Conservation (phyloP, 2,888 invertebrate genomes). For the Eustalomyia histrio region DNA sequence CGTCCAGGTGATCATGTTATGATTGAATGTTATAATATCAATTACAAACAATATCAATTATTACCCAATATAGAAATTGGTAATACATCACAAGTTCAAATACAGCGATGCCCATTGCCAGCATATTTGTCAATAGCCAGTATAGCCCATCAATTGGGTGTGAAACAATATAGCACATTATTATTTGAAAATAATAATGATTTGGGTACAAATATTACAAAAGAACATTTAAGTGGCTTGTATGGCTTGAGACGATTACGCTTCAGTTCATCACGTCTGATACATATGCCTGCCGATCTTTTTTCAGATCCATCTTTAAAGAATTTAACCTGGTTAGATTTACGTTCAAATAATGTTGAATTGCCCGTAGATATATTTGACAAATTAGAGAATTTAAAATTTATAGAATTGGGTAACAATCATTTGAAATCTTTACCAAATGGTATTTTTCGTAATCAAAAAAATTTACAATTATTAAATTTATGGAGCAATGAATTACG, state of each 20-base stretch:
- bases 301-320: constrained; percentile 81
- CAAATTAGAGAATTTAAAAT: constrained; percentile 81
- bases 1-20: constrained; percentile 73
- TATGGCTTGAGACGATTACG: constrained; percentile 81
- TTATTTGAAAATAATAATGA: constrained; percentile 81
- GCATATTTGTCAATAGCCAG: constrained; percentile 79
- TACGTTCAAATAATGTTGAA: constrained; percentile 83
- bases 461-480: constrained; percentile 83
- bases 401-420: constrained; percentile 85
- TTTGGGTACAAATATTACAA: constrained; percentile 80
- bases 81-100: constrained; percentile 73
- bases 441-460: constrained; percentile 83
- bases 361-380: constrained; percentile 82
- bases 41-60: constrained; percentile 73
- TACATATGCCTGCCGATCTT: constrained; percentile 83
- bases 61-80: constrained; percentile 76
- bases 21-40: constrained; percentile 76
- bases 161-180: constrained; percentile 77
- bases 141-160: constrained; percentile 76
- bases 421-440: constrained; percentile 83
- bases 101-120: constrained; percentile 77
- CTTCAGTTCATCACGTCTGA: constrained; percentile 83
- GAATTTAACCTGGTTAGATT: constrained; percentile 84
- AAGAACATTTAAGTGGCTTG: constrained; percentile 82
- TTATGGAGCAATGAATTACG: constrained; percentile 86